Evolutionary conservation across 1,140 invertebrate species (phyloP), one percentile per base, ranked within the genome.

Genomic region (Monochamus saltuarius): DNA sequence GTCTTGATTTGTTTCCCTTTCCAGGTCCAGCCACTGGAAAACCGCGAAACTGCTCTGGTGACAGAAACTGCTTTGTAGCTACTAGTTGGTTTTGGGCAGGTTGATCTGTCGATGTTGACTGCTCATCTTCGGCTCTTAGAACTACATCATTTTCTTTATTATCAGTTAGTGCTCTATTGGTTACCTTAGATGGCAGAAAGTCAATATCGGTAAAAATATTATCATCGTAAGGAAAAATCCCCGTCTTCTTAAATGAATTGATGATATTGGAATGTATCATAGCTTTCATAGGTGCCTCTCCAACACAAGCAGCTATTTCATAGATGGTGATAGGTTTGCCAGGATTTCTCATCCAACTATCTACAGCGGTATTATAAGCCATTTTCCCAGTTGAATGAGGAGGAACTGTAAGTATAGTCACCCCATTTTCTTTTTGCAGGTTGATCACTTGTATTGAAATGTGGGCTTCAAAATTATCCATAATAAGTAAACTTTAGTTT

Each of bases 351-450:
- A 70, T 52, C 78, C 77, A 75, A 53, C 70, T 59, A 50, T 73
- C 71, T 59, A 56, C 43, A 16, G 63, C 74, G 22, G 62, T 53
- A 43, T 73, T 72, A 37, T 73, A 73, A 54, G 66, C 61, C 51
- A 82, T 67, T 64, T 75, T 77, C 65, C 80, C 73, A 29, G 72
- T 75, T 14, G 68, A 75, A 60, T 81, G 79, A 34, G 79, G 78
- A 56, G 79, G 77, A 46, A 82, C 69, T 49, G 78, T 76, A 6
- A 82, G 62, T 56, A 77, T 64, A 54, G 58, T 62, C 10, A 80
- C 69, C n/a, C 70, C 62, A 61, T 78, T 74, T 34, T 62, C 52
- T 56, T 67, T 66, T 6, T 65, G 50, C n/a, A 74, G 68, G 9
- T 75, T 65, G 64, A 78, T 62, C 1, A 65, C 55, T 58, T 75